Percentiles rank a stretch among this genome's conserved stretches.
Conservation (phyloP, 2,888 invertebrate genomes). For the Frankliniella intonsa region DNA sequence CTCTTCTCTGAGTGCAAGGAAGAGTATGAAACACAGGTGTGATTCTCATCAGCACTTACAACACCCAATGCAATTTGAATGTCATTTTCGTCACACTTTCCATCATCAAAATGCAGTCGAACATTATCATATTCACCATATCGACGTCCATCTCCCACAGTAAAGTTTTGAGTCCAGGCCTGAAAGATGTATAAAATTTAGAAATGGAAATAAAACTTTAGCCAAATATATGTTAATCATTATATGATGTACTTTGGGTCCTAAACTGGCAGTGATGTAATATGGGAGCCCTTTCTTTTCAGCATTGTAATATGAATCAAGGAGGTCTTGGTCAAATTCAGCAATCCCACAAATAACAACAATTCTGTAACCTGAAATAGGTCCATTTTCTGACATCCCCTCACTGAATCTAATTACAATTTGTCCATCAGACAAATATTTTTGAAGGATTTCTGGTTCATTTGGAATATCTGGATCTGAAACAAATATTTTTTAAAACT, state of each 20-base stretch:
- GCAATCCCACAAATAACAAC: slow-evolving; percentile 65
- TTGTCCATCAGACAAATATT: slow-evolving; percentile 52
- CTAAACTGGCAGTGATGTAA: slow-evolving; percentile 77
- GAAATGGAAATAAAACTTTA: slow-evolving; percentile 1
- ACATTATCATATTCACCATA: slow-evolving; percentile 75
- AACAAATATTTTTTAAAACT: slow-evolving; percentile 34
- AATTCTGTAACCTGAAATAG: slow-evolving; percentile 68
- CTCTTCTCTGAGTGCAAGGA: slow-evolving; percentile 51
- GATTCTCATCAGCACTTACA: slow-evolving; percentile 61
- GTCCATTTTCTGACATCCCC: slow-evolving; percentile 71
- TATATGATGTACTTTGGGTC: slow-evolving; percentile 51
- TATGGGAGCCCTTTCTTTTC: slow-evolving; percentile 64
- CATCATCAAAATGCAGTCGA: slow-evolving; percentile 52
- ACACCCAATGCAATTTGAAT: slow-evolving; percentile 68
- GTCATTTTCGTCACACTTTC: slow-evolving; percentile 49
- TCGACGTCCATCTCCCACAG: slow-evolving; percentile 67
- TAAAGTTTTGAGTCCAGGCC: slow-evolving; percentile 61
- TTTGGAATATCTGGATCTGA: slow-evolving; percentile 64
- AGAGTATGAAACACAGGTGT: slow-evolving; percentile 62
- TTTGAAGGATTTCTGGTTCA: slow-evolving; percentile 60
- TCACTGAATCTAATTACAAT: slow-evolving; percentile 64
- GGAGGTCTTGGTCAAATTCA: slow-evolving; percentile 57
- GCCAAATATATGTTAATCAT: slow-evolving; percentile 11
- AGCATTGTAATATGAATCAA: slow-evolving; percentile 64
- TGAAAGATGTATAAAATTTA: slow-evolving; percentile 38